These are phyloP conservation scores for Gymnodraco acuticeps DNA, from an alignment of 2,797 vertebrate species.

Conservation along the genomic window DNA sequence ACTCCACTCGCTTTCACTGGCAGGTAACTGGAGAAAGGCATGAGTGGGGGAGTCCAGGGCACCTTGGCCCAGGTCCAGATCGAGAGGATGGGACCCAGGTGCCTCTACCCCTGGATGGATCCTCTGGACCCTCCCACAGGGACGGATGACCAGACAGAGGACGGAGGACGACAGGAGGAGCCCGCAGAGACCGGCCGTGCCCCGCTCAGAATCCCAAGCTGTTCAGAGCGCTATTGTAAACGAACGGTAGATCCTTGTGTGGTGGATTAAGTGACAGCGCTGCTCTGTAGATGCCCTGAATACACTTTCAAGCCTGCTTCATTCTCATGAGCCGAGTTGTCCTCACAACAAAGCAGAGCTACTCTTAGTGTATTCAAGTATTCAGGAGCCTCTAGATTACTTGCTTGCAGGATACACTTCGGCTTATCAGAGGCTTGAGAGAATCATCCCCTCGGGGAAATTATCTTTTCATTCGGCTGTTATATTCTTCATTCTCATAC, in stretches of 20 bases:
- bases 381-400: conserved; percentile 8
- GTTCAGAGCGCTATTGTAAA: conserved; percentile 66
- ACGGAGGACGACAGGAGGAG: conserved; percentile 65
- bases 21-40: conserved; percentile 84
- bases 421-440: conserved; percentile 7
- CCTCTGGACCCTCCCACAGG: conserved; percentile 75
- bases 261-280: conserved; percentile 70
- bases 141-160: conserved; percentile 78
- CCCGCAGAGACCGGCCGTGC: conserved; percentile 68
- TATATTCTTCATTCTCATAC: neutral
- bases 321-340: conserved; percentile 52
- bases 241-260: conserved; percentile 42
- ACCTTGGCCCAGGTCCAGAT: conserved; percentile 72
- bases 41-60: conserved; percentile 72
- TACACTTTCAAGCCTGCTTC: conserved; percentile 40
- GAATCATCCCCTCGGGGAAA: neutral
- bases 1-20: conserved; percentile 76
- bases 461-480: neutral
- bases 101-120: conserved; percentile 70
- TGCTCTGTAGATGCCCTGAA: conserved; percentile 60
- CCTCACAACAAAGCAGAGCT: conserved; percentile 39
- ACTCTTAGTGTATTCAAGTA: conserved; percentile 1
- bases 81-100: conserved; percentile 72
- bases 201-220: conserved; percentile 65
- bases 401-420: neutral